Evolutionary conservation across 2,797 vertebrate genomes (phyloP).

Genomic region (Dryobates pubescens): DNA sequence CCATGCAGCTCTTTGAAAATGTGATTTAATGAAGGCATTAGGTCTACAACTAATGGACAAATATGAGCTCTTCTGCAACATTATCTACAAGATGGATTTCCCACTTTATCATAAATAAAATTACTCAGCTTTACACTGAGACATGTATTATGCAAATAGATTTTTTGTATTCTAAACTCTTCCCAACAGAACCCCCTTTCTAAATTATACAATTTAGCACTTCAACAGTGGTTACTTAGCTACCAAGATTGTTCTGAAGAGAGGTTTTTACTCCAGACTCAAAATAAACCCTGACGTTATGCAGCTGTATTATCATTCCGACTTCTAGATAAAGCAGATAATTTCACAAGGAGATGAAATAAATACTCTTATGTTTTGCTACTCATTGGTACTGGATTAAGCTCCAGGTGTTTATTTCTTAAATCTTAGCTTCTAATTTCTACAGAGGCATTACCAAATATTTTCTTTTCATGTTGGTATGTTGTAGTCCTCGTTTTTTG

Average conservation of each 20-base stretch:
- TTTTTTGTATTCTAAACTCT: slow-evolving; percentile 73
- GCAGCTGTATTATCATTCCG: slow-evolving; percentile 51
- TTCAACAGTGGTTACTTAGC: slow-evolving; percentile 41
- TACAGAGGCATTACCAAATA: slow-evolving; percentile 13
- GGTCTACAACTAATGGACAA: slow-evolving; percentile 69
- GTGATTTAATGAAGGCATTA: slow-evolving; percentile 88
- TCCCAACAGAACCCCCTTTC: slow-evolving; percentile 21
- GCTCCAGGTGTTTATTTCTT: slow-evolving; percentile 67
- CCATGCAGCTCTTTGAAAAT: slow-evolving; percentile 99
- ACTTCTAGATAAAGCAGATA: slow-evolving; percentile 35
- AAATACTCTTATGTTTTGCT: slow-evolving; percentile 62
- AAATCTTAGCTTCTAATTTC: slow-evolving; percentile 65
- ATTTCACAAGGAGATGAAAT: slow-evolving; percentile 30
- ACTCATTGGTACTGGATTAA: slow-evolving; percentile 58
- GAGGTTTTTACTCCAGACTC: slow-evolving; percentile 43
- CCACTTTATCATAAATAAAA: slow-evolving; percentile 78
- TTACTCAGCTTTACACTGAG: slow-evolving; percentile 80
- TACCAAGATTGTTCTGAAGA: slow-evolving; percentile 36
- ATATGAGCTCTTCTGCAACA: slow-evolving; percentile 76
- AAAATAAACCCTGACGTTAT: slow-evolving; percentile 26
- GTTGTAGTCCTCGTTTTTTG: slow-evolving; percentile 18
- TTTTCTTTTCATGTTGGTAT: slow-evolving; percentile 51
- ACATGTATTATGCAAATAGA: slow-evolving; percentile 81
- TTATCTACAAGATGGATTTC: slow-evolving; percentile 76
- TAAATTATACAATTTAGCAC: slow-evolving; percentile 47